These are phyloP conservation scores for Drosophila yooni DNA, from an alignment of 2,888 invertebrate species.

Conservation along the genomic window DNA sequence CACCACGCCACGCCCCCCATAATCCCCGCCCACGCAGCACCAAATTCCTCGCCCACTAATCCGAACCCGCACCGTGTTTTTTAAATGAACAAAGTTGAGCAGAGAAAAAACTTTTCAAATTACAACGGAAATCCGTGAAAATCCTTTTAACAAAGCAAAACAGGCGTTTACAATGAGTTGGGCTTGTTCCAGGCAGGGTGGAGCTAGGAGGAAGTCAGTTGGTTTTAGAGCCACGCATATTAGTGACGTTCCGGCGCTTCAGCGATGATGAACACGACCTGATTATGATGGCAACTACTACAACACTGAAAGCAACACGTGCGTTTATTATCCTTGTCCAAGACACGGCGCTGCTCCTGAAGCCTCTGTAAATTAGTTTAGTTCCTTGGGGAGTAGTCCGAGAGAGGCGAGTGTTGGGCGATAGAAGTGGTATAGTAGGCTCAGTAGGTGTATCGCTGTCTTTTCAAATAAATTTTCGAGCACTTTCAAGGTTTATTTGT, in stretches of 20 bases:
- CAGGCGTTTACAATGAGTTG: slow-evolving; percentile 38
- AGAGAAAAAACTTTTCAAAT: slow-evolving; percentile 78
- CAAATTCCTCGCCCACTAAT: not conserved
- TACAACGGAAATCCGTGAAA: slow-evolving; percentile 83
- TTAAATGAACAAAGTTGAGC: slow-evolving; percentile 78
- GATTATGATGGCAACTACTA: slow-evolving; percentile 50
- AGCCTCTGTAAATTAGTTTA: slow-evolving; percentile 59
- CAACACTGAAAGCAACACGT: slow-evolving; percentile 53
- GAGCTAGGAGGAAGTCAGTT: not conserved
- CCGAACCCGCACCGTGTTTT: slow-evolving; percentile 30
- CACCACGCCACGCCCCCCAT: not conserved
- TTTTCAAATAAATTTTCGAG: slow-evolving; percentile 47
- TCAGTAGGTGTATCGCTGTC: slow-evolving; percentile 22
- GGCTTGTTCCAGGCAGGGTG: not conserved
- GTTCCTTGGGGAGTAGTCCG: slow-evolving; percentile 20
- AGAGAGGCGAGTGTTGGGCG: not conserved
- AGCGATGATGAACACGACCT: slow-evolving; percentile 48
- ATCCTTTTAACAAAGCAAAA: slow-evolving; percentile 81
- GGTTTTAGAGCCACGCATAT: slow-evolving; percentile 45
- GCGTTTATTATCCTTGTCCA: slow-evolving; percentile 47
- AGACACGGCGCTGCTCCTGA: slow-evolving; percentile 39
- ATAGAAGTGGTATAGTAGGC: not conserved
- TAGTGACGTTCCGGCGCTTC: slow-evolving; percentile 53
- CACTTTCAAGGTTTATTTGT: slow-evolving; percentile 78
- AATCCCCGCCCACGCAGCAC: not conserved